A percentile compares a stretch with the other conserved stretches of the same genome.
Conservation (phyloP, 2,797 vertebrate species). For the Dipus sagitta region DNA sequence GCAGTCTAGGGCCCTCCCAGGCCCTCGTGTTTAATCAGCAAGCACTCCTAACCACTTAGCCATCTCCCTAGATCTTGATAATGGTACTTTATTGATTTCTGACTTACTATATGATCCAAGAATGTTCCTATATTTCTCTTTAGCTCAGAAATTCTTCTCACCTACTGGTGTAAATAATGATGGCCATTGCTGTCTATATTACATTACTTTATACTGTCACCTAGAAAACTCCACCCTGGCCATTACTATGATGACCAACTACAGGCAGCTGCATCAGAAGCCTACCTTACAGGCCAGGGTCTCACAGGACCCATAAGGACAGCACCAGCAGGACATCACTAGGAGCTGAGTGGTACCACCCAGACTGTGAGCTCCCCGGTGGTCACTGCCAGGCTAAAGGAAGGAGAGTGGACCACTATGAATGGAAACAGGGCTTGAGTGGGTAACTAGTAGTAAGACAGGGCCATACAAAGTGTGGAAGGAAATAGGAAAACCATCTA, state of each 20-base stretch:
- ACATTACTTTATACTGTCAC: neutral
- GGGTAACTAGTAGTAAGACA: neutral
- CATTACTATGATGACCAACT: neutral
- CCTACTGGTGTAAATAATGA: neutral
- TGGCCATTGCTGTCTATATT: neutral
- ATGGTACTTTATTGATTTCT: neutral
- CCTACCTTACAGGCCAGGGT: neutral
- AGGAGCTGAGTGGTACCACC: neutral
- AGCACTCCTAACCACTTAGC: too few species aligned
- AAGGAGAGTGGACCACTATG: neutral
- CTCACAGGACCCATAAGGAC: neutral
- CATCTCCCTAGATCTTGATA: too few species aligned
- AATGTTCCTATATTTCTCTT: neutral
- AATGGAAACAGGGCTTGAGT: neutral
- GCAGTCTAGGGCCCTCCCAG: too few species aligned
- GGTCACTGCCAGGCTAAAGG: neutral
- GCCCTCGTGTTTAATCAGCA: too few species aligned
- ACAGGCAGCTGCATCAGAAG: constrained; percentile 3
- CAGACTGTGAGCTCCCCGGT: neutral
- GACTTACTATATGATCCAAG: neutral
- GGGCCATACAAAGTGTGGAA: neutral
- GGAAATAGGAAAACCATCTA: neutral
- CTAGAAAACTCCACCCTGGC: neutral
- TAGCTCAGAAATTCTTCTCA: neutral
- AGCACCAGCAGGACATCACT: neutral